These are phyloP conservation scores for Zeuzera pyrina DNA, from an alignment of 2,888 invertebrate species.

Conservation along the genomic window DNA sequence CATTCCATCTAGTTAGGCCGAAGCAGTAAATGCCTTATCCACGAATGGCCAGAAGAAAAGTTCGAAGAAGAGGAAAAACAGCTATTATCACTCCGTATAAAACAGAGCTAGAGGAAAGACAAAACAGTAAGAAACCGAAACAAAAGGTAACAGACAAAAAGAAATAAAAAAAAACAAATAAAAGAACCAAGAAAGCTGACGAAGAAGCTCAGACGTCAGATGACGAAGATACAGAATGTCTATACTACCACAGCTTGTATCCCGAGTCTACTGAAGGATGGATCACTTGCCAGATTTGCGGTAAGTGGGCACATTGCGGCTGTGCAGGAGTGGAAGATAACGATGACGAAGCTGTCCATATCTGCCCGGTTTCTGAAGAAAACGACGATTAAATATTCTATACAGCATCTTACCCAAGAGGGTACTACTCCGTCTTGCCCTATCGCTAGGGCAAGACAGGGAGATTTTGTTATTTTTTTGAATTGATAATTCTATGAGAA, in stretches of 20 bases:
- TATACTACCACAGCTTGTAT: constrained; percentile 12
- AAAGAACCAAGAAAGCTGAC: constrained; percentile 9
- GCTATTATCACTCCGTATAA: constrained; percentile 20
- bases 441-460: constrained; percentile 9
- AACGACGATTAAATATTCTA: constrained; percentile 6
- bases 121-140: constrained; percentile 13
- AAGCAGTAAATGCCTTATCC: constrained; percentile 15
- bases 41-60: constrained; percentile 14
- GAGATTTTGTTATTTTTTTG: constrained; percentile 8
- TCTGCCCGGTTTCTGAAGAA: constrained; percentile 16
- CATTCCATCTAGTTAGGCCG: constrained; percentile 15
- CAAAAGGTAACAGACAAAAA: constrained; percentile 10
- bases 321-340: constrained; percentile 20
- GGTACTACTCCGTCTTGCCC: constrained; percentile 15
- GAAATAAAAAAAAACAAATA: constrained; percentile 11
- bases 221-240: constrained; percentile 10
- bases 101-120: constrained; percentile 16
- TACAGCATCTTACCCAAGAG: constrained; percentile 9
- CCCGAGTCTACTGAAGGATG: constrained; percentile 16
- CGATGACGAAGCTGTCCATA: constrained; percentile 17
- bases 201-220: constrained; percentile 2
- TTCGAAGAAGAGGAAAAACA: constrained; percentile 20
- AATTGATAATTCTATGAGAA: too few species aligned
- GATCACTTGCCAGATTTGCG: constrained; percentile 17
- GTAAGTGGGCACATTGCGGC: constrained; percentile 16